phyloP scores from a whole-genome alignment of 2,113 vertebrate genomes.

The Upupa epops region DNA sequence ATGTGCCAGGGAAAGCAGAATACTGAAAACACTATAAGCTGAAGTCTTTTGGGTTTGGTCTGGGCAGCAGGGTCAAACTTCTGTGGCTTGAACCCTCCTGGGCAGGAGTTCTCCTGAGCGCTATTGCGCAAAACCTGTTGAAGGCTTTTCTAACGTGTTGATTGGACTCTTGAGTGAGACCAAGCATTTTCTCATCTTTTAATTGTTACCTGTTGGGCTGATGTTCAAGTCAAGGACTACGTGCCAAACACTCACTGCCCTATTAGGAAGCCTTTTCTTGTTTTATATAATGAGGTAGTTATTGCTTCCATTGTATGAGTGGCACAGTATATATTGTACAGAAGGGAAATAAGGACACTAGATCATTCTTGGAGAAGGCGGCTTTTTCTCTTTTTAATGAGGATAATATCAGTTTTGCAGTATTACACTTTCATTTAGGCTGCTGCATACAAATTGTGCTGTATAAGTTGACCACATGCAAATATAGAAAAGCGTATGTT shows the following conservation, averaged over 20 bases:
- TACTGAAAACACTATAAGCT: neutral
- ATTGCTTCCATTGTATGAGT: neutral
- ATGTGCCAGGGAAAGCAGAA: neutral
- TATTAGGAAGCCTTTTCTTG: neutral
- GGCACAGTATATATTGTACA: neutral
- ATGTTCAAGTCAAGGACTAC: constrained; percentile 30
- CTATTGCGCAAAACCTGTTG: neutral
- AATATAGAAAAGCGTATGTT: neutral
- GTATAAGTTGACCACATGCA: neutral
- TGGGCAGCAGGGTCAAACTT: neutral
- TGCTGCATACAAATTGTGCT: neutral
- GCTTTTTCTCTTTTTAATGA: constrained; percentile 50
- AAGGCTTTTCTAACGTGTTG: neutral
- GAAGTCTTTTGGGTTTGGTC: neutral
- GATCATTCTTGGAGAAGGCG: neutral
- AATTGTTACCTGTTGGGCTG: constrained; percentile 34
- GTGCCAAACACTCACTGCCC: neutral
- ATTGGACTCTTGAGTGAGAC: constrained; percentile 3
- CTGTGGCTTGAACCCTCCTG: neutral
- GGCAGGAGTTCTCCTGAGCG: neutral
- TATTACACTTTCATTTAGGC: constrained; percentile 10
- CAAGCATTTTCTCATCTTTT: constrained; percentile 35
- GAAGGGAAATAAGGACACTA: neutral
- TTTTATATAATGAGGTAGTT: constrained; percentile 36
- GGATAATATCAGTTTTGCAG: neutral